Evolutionary conservation across 2,113 vertebrate genomes (phyloP).

Genomic region (Otis tarda): DNA sequence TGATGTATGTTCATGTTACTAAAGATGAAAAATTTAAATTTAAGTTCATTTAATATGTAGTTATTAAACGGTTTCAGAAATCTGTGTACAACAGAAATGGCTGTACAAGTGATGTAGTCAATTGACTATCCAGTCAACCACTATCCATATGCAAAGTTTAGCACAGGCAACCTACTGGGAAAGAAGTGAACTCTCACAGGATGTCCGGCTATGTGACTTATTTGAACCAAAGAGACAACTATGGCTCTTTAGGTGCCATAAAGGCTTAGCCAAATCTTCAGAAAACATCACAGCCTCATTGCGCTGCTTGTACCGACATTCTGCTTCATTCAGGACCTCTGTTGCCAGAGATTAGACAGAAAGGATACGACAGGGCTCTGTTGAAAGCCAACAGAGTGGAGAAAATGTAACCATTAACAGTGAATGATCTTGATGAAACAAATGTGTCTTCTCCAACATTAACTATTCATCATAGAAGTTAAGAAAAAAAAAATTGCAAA

Average conservation of each 20-base stretch:
- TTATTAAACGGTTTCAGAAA: not conserved
- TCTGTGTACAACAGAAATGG: not conserved
- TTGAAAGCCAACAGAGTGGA: not conserved
- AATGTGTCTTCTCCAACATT: not conserved
- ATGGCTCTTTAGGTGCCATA: not conserved
- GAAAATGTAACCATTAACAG: not conserved
- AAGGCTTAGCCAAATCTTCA: not conserved
- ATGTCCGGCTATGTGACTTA: not conserved
- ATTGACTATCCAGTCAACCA: not conserved
- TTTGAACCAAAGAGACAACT: not conserved
- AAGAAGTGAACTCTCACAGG: not conserved
- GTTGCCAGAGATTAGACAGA: not conserved
- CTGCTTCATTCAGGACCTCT: not conserved
- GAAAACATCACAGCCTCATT: not conserved
- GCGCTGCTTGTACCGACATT: not conserved
- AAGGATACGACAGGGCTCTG: not conserved
- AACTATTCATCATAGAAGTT: not conserved
- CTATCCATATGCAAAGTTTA: not conserved
- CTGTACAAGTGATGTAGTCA: not conserved
- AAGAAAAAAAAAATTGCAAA: not conserved
- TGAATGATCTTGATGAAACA: not conserved
- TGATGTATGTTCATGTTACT: not conserved
- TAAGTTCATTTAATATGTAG: not conserved
- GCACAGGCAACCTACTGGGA: not conserved
- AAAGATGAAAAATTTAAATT: not conserved